A percentile compares a stretch with the other conserved stretches of the same genome.
Evolutionary conservation across 2,888 invertebrate genomes (phyloP).

Genomic region (Pyrochroa serraticornis): DNA sequence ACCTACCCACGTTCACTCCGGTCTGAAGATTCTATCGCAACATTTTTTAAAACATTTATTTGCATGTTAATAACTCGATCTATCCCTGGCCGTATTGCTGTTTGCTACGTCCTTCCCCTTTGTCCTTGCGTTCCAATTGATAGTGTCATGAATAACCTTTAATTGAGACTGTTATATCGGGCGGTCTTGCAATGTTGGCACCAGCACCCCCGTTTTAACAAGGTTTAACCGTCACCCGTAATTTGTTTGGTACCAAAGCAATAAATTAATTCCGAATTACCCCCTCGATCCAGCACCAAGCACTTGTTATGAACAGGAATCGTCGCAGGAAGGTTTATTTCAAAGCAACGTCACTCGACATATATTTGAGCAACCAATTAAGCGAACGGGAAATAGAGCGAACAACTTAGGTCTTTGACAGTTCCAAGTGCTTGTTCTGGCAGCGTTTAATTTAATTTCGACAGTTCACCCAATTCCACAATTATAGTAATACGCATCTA

Average conservation of each 20-base stretch:
- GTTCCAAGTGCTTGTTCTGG: slow-evolving; percentile 33
- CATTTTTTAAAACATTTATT: too few species aligned
- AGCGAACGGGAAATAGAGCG: slow-evolving; percentile 33
- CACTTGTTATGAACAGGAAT: background rate
- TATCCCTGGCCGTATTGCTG: too few species aligned
- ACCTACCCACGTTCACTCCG: too few species aligned
- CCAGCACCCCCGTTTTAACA: too few species aligned
- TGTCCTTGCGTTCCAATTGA: background rate
- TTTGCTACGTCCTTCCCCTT: too few species aligned
- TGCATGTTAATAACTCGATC: too few species aligned
- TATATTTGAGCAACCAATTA: slow-evolving; percentile 37
- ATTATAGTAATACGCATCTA: slow-evolving; percentile 23
- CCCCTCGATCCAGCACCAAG: too few species aligned
- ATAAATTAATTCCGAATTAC: background rate
- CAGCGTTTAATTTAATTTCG: slow-evolving; percentile 39
- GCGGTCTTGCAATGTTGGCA: background rate
- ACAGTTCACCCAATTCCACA: slow-evolving; percentile 29
- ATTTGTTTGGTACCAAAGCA: too few species aligned
- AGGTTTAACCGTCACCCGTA: too few species aligned
- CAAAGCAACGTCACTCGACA: slow-evolving; percentile 22
- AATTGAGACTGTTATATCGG: slow-evolving; percentile 5
- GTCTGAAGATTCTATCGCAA: too few species aligned
- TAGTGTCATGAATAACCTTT: slow-evolving; percentile 1
- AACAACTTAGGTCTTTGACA: slow-evolving; percentile 37
- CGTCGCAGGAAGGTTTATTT: background rate